Conservation (phyloP, 2,113 vertebrate species). For the Gasterosteus aculeatus region DNA sequence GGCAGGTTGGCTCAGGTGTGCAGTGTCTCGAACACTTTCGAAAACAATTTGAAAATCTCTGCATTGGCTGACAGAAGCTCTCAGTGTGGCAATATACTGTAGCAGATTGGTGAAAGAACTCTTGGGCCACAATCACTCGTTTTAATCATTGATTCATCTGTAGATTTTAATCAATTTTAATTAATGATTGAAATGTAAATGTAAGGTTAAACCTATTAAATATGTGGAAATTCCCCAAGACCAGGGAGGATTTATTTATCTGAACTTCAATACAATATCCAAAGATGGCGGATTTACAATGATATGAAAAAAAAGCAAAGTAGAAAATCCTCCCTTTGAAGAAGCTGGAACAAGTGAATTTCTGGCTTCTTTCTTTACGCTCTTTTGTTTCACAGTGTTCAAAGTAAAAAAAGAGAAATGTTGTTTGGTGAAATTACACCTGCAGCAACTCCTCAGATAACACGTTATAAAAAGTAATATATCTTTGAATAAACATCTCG, state of each 20-base stretch:
- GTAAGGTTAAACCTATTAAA: not conserved
- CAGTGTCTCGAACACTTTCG: not conserved
- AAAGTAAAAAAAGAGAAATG: not conserved
- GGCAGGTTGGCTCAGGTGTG: slow-evolving; percentile 31
- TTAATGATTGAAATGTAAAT: too few species aligned
- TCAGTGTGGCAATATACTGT: not conserved
- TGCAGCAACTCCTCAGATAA: slow-evolving; percentile 3
- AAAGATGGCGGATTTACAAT: not conserved
- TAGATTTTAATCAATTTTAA: not conserved
- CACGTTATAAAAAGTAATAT: not conserved
- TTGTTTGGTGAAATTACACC: not conserved
- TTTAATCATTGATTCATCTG: not conserved
- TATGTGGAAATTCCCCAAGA: not conserved
- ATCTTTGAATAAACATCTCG: not conserved
- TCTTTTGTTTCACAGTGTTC: not conserved
- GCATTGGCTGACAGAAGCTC: slow-evolving; percentile 12
- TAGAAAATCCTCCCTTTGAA: not conserved
- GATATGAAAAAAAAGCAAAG: not conserved
- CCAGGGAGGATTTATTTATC: not conserved
- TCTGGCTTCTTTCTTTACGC: not conserved
- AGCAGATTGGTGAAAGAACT: not conserved
- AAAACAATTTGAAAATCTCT: slow-evolving; percentile 13
- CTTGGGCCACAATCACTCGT: not conserved
- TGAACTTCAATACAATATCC: not conserved
- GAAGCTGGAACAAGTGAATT: not conserved